Evolutionary conservation across 2,797 vertebrate genomes (phyloP).

Genomic region (Rhinatrema bivittatum): DNA sequence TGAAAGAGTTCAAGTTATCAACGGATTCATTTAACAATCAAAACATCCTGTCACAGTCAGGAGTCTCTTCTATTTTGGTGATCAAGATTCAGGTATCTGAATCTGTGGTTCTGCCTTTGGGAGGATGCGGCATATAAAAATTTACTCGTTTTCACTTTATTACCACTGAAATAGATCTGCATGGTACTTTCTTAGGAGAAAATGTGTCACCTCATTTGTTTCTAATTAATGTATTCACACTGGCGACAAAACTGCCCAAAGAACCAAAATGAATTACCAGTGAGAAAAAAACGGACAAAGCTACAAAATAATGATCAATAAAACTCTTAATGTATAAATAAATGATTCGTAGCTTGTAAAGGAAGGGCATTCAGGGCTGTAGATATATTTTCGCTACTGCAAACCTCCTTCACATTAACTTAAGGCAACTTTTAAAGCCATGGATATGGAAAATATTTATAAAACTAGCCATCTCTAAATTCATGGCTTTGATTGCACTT

Average conservation of each 20-base stretch:
- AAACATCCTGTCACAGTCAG: too few relatives aligned
- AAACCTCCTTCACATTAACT: conserved; percentile 36
- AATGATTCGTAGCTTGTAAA: conserved; percentile 42
- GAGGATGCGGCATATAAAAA: conserved; percentile 34
- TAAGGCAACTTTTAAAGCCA: conserved; percentile 23
- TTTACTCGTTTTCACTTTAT: conserved; percentile 26
- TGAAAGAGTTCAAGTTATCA: too few relatives aligned
- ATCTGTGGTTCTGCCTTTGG: conserved; percentile 30
- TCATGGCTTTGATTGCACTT: conserved; percentile 1
- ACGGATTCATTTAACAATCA: too few relatives aligned
- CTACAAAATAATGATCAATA: conserved; percentile 54
- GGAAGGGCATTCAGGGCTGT: conserved; percentile 29
- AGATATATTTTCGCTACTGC: conserved; percentile 31
- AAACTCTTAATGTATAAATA: conserved; percentile 37
- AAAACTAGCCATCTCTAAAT: conserved; percentile 17
- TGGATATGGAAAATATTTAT: conserved; percentile 26
- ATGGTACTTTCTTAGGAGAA: conserved; percentile 59
- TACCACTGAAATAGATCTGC: conserved; percentile 49
- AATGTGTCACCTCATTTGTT: conserved; percentile 57
- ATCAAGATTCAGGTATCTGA: too few relatives aligned
- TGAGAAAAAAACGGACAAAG: conserved; percentile 51
- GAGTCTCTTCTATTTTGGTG: too few relatives aligned
- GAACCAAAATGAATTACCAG: conserved; percentile 49
- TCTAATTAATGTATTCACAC: conserved; percentile 45
- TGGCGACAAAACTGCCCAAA: conserved; percentile 52